Conservation (phyloP, 2,797 vertebrate genomes). For the Rhinatrema bivittatum region DNA sequence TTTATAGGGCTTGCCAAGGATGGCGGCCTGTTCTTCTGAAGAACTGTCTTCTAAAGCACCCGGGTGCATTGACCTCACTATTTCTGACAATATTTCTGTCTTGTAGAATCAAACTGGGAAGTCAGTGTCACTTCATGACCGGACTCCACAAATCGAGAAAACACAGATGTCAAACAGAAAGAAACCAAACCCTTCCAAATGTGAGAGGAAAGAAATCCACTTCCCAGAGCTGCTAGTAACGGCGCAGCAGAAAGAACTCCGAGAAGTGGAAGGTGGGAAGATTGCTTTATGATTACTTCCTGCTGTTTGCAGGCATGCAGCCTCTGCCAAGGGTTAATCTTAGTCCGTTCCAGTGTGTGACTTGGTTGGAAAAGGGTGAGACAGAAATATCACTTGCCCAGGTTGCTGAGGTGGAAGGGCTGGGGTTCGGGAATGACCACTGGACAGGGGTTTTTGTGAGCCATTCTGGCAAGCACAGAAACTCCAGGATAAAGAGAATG, state of each 20-base stretch:
- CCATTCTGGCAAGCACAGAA: too few relatives aligned
- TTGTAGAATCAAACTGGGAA: slow-evolving; percentile 33
- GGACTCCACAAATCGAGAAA: slow-evolving; percentile 29
- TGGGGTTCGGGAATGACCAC: neutral
- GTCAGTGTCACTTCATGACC: slow-evolving; percentile 22
- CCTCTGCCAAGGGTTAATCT: neutral
- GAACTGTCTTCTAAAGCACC: too few relatives aligned
- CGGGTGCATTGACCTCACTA: too few relatives aligned
- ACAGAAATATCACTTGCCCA: neutral
- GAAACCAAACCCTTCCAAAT: slow-evolving; percentile 35
- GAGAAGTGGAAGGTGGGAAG: slow-evolving; percentile 37
- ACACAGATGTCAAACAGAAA: slow-evolving; percentile 35
- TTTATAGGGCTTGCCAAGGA: too few relatives aligned
- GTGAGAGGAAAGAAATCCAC: slow-evolving; percentile 36
- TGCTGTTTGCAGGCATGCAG: neutral
- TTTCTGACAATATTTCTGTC: slow-evolving; percentile 14
- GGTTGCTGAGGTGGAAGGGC: too few relatives aligned
- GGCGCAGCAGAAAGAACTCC: slow-evolving; percentile 49
- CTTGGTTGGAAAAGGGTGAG: neutral
- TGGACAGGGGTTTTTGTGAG: too few relatives aligned
- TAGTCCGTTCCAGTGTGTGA: neutral
- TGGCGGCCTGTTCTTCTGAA: too few relatives aligned
- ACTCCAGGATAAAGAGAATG: too few relatives aligned
- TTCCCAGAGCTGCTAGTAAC: slow-evolving; percentile 41
- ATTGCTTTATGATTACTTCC: neutral